Evolutionary conservation across 2,888 invertebrate genomes (phyloP).

Genomic region (Ditula angustiorana): DNA sequence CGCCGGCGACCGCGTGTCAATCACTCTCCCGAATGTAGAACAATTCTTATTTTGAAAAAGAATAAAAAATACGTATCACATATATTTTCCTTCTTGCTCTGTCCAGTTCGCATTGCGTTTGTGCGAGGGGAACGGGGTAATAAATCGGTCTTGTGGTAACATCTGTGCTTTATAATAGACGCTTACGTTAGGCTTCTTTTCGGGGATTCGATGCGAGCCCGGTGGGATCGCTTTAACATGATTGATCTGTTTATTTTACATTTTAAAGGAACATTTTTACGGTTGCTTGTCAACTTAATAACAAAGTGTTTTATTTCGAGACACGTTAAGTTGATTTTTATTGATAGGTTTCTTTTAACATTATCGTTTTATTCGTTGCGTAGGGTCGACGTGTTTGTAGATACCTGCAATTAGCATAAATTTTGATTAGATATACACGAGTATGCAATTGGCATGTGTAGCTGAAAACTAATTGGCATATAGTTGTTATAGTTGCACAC

Average conservation of each 20-base stretch:
- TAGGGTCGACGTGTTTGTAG: constrained; percentile 48
- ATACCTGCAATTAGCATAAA: neutral
- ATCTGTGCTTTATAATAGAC: constrained; percentile 84
- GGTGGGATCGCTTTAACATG: constrained; percentile 85
- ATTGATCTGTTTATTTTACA: constrained; percentile 86
- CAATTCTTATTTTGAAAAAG: constrained; percentile 83
- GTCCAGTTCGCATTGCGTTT: constrained; percentile 47
- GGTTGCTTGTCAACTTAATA: constrained; percentile 86
- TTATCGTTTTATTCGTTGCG: constrained; percentile 69
- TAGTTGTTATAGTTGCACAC: too few relatives aligned
- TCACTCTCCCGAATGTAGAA: constrained; percentile 83
- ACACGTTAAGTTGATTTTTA: constrained; percentile 83
- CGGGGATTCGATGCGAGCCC: constrained; percentile 79
- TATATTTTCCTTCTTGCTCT: constrained; percentile 71
- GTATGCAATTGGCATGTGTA: too few relatives aligned
- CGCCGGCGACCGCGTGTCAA: constrained; percentile 82
- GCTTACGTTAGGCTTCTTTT: constrained; percentile 85
- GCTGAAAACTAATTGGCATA: too few relatives aligned
- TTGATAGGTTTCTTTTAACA: constrained; percentile 83
- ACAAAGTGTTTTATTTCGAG: constrained; percentile 84
- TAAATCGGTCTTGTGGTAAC: constrained; percentile 79
- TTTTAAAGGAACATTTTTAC: constrained; percentile 85
- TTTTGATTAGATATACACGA: neutral
- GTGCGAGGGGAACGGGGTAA: constrained; percentile 66
- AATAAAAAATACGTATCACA: constrained; percentile 77